Conservation (phyloP, 2,888 invertebrate genomes). For the Conistra vaccinii region DNA sequence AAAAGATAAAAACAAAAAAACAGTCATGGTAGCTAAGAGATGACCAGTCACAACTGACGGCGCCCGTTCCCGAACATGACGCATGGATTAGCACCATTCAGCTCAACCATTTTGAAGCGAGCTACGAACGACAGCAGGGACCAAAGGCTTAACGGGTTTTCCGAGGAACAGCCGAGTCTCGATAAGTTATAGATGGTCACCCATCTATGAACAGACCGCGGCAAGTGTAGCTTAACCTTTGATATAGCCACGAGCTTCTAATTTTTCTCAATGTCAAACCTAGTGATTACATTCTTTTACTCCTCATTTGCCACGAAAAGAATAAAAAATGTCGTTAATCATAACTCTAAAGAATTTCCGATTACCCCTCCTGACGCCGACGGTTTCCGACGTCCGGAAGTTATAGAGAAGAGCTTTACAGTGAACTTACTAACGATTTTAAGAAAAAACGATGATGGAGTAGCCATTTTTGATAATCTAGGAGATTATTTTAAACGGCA, state of each 20-base stretch:
- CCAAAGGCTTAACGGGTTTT: not conserved
- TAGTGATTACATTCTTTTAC: not conserved
- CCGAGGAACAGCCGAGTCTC: not conserved
- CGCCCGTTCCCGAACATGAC: too few relatives aligned
- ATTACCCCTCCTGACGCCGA: not conserved
- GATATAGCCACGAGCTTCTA: not conserved
- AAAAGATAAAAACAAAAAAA: too few relatives aligned
- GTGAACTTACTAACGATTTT: not conserved
- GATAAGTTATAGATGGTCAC: not conserved
- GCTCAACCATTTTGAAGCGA: too few relatives aligned
- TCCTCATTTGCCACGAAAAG: not conserved
- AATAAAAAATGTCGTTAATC: constrained; percentile 25
- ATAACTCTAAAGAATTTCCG: constrained; percentile 26
- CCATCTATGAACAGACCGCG: not conserved
- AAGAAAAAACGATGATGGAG: not conserved
- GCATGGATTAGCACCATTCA: too few relatives aligned
- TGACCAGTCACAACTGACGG: too few relatives aligned
- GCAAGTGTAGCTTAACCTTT: not conserved
- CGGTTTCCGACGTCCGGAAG: constrained; percentile 21
- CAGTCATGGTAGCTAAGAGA: too few relatives aligned
- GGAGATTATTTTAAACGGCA: not conserved
- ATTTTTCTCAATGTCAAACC: not conserved
- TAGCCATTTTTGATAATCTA: not conserved
- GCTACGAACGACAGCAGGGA: too few relatives aligned
- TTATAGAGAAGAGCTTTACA: not conserved